phyloP scores from a whole-genome alignment of 2,113 vertebrate species.

The Heterotilapia buettikoferi region DNA sequence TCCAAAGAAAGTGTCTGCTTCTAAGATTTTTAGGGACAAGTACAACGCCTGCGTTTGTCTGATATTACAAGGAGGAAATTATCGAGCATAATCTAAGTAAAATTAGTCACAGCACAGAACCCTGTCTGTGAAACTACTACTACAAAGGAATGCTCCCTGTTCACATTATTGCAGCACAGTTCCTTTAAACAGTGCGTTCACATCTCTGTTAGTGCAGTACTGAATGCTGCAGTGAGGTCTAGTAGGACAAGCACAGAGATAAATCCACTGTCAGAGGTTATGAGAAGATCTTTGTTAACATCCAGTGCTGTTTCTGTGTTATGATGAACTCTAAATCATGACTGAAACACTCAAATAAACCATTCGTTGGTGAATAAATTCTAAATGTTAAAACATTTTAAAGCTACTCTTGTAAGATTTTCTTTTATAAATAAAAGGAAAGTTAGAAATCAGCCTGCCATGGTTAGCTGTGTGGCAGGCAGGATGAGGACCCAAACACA shows the following conservation, averaged over 20 bases:
- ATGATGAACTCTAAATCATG: not conserved
- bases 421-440: not conserved
- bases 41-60: not conserved
- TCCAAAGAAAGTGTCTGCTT: not conserved
- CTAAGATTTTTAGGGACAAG: not conserved
- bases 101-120: not conserved
- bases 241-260: not conserved
- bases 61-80: not conserved
- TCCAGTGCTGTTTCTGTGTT: not conserved
- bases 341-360: not conserved
- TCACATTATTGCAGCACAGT: not conserved
- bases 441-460: not conserved
- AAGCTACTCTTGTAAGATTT: not conserved
- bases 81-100: no score
- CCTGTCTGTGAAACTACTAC: not conserved
- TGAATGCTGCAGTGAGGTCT: not conserved
- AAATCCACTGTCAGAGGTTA: not conserved
- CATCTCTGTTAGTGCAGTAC: not conserved
- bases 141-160: not conserved
- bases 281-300: not conserved
- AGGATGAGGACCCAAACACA: not conserved
- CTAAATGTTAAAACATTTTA: not conserved
- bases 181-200: not conserved
- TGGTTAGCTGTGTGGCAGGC: not conserved
- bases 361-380: not conserved